Base-by-base conservation (phyloP, 2,888 invertebrate species). In the Metacarcinus magister region DNA sequence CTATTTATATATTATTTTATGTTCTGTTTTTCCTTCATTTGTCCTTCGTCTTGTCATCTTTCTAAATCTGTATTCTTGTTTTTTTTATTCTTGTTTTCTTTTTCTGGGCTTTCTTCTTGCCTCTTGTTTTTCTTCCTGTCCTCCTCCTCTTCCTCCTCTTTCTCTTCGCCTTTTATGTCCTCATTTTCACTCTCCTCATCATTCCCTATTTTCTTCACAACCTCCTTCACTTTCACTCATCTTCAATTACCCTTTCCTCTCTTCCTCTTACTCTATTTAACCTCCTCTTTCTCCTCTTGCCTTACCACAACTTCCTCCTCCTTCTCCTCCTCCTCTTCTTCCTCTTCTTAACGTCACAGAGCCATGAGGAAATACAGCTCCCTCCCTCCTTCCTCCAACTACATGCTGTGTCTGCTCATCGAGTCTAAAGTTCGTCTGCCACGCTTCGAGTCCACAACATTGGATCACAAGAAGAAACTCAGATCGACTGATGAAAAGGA, bases 321-420 rank as follows among this genome's bases (percentile, higher is more conserved):
- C 75, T 28, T 75, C 10, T 28, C 28, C 39, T 54, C 75, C 54
- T 94, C 87, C 43, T n/a, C n/a, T 89, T 89, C 7, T 89, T 54
- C 87, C 32, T 87, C 87, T 94, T 28, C 75, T 28, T 28, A 4
- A 7, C 75, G 7, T 39, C 60, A 7, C 28, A 32, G 98, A 97
- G 98, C 98, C 97, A 98, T 98, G 98, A 97, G 98, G 92, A 98
- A 98, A 97, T 98, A 98, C 97, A 97, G 98, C 32, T 98, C 98
- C 0, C 97, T 98, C 93, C 98, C 98, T 3, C 98, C 98, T 2
- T 98, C 97, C 93, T 98, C 98, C 60, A 97, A 98, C 94, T 98
- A 98, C 97, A 98, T 98, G 97, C 97, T 98, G 54, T 98, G 98
- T 23, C 97, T 98, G 94, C 97, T 98, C 96, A 98, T 98, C 96